phyloP scores from a whole-genome alignment of 1,140 invertebrate species.

The Conopomorpha cramerella region DNA sequence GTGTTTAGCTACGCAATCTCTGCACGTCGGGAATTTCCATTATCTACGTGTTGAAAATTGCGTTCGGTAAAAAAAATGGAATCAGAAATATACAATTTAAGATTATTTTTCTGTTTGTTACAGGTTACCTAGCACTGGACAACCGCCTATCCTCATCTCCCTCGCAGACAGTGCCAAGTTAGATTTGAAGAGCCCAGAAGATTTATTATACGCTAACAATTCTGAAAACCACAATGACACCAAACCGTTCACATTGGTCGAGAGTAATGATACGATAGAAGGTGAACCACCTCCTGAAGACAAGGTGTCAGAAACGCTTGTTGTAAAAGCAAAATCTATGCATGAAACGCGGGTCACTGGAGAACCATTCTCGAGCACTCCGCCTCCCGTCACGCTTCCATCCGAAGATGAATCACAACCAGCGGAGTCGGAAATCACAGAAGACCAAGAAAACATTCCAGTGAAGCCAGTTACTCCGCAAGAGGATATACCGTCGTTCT shows the following conservation, averaged over 20 bases:
- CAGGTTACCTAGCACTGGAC: constrained; percentile 69
- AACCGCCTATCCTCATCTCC: constrained; percentile 66
- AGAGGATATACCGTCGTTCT: constrained; percentile 90
- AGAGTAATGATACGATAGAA: constrained; percentile 15
- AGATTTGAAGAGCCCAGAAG: constrained; percentile 59
- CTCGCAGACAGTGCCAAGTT: constrained; percentile 65
- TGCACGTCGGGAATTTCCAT: no score
- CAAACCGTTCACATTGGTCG: constrained; percentile 29
- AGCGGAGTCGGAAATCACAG: constrained; percentile 42
- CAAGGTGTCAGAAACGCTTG: constrained; percentile 25
- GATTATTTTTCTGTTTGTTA: constrained; percentile 24
- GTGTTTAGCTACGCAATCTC: no score
- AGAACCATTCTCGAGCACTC: constrained; percentile 28
- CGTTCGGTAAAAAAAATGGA: no score
- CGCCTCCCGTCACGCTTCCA: constrained; percentile 17
- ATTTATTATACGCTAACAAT: constrained; percentile 41
- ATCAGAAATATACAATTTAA: no score
- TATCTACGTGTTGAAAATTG: no score
- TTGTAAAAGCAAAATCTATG: constrained; percentile 41
- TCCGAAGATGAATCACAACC: constrained; percentile 35
- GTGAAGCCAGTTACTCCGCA: constrained; percentile 56
- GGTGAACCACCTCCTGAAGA: constrained; percentile 16
- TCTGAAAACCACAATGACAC: constrained; percentile 50
- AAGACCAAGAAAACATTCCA: constrained; percentile 36
- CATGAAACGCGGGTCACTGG: constrained; percentile 32